Base-by-base conservation (phyloP, 2,113 vertebrate species). In the Phaethon lepturus region DNA sequence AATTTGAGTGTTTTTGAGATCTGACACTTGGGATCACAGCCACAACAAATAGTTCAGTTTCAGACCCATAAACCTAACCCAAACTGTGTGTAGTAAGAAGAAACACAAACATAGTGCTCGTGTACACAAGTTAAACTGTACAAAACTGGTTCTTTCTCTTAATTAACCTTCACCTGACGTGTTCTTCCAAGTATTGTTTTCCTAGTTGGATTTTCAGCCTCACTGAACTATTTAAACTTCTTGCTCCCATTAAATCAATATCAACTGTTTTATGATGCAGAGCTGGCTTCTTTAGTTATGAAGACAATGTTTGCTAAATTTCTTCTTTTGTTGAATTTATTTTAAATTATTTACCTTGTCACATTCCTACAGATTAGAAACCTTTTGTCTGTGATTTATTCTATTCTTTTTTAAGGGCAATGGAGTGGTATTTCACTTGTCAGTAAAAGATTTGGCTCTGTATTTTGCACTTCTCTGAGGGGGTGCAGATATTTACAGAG, bases 181-280 rank as follows among this genome's bases (percentile, higher is more conserved):
- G 13, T 72, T 94, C 40, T 86, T 69, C 24, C n/a, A 72, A 64
- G 33, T 79, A 75, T 49, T 87, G 77, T 95, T 93, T 87, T 80
- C 45, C 17, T 85, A 50, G 44, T 6, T 90, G 87, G 45, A 88
- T 90, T 94, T 97, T 94, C 72, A 94, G 85, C 93, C 38, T 96
- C 73, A 92, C 31, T 93, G 75, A 82, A 33, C 69, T 88, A 49
- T 12, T 79, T 78, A 88, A 95, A 79, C 49, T 64, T 95, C 42
- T 72, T 78, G 14, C 66, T 95, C 31, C 76, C 52, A 72, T 81
- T 93, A 89, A 95, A 88, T 91, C 86, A 95, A 71, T 79, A 86
- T 63, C 25, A 62, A 7, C 31, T 63, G 3, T 63, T 86, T 86
- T 52, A 44, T 67, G 40, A 52, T 40, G 79, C 85, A 76, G 22